phyloP scores from a whole-genome alignment of 2,888 invertebrate genomes.

The Cylloceria caligata region DNA sequence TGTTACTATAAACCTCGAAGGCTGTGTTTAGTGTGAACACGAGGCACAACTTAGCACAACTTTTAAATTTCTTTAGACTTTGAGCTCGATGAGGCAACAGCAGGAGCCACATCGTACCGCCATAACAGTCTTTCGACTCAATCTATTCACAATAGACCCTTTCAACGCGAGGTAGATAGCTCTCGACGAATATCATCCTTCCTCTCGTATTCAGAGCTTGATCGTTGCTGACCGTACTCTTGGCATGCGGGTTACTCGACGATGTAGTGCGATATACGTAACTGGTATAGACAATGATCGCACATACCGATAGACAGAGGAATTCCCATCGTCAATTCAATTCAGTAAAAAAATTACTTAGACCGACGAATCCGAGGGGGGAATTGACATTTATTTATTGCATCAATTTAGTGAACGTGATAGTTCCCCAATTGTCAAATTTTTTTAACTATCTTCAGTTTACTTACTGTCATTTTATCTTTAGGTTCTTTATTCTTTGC shows the following conservation, averaged over 20 bases:
- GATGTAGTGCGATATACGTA: slow-evolving; percentile 29
- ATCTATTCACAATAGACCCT: slow-evolving; percentile 83
- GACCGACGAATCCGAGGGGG: background rate
- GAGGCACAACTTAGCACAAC: too few species aligned
- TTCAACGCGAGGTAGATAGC: slow-evolving; percentile 77
- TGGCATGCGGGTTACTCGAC: slow-evolving; percentile 66
- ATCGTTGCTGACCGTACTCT: slow-evolving; percentile 33
- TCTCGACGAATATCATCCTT: slow-evolving; percentile 66
- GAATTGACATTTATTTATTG: slow-evolving; percentile 25
- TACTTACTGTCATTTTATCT: slow-evolving; percentile 39
- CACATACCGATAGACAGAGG: slow-evolving; percentile 27
- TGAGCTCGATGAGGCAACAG: slow-evolving; percentile 39
- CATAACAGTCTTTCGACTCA: slow-evolving; percentile 78
- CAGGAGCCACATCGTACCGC: slow-evolving; percentile 33
- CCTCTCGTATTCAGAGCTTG: slow-evolving; percentile 50
- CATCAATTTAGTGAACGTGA: slow-evolving; percentile 16
- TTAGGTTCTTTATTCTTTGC: slow-evolving; percentile 17
- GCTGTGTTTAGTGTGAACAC: slow-evolving; percentile 7
- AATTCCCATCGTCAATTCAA: slow-evolving; percentile 35
- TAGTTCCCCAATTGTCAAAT: slow-evolving; percentile 19
- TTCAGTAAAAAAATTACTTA: slow-evolving; percentile 17
- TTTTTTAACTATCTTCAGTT: slow-evolving; percentile 45
- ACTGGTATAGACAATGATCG: slow-evolving; percentile 17
- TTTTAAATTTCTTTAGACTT: slow-evolving; percentile 36
- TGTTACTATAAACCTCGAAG: background rate